Evolutionary conservation across 2,113 vertebrate species (phyloP).

Genomic region (Protobothrops flavoviridis): DNA sequence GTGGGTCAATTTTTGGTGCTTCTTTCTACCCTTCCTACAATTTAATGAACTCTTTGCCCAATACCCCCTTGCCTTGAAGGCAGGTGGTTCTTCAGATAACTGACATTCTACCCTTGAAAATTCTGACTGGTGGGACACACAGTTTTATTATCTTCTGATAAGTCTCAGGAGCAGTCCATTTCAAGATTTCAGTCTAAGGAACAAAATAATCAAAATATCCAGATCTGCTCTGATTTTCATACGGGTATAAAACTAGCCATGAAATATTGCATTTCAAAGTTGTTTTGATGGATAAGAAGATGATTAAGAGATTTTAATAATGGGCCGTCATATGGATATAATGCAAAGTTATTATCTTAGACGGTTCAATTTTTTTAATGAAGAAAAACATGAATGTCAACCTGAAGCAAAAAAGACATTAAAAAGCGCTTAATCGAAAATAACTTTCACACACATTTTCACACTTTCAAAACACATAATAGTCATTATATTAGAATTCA

Average conservation of each 20-base stretch:
- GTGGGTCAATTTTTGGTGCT: background rate
- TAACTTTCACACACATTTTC: background rate
- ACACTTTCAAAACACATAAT: background rate
- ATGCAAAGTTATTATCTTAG: background rate
- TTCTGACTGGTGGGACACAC: background rate
- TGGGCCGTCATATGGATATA: background rate
- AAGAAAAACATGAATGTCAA: background rate
- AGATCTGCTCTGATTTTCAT: background rate
- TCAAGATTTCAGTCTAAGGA: background rate
- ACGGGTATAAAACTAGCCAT: background rate
- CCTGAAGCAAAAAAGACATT: background rate
- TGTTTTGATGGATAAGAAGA: background rate
- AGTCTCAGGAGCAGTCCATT: background rate
- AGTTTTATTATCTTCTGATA: background rate
- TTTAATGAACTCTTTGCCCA: background rate
- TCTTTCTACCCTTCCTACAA: background rate
- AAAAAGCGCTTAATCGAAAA: background rate
- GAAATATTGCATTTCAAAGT: background rate
- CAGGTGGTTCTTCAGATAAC: background rate
- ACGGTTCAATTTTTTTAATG: background rate
- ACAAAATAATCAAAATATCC: background rate
- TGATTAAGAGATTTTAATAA: background rate
- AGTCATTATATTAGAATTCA: background rate
- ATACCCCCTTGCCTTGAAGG: background rate
- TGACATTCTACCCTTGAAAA: background rate